Percentiles rank a stretch among this genome's conserved stretches.
Evolutionary conservation across 2,888 invertebrate species (phyloP).

Genomic region (Drosophila trichaetosa): DNA sequence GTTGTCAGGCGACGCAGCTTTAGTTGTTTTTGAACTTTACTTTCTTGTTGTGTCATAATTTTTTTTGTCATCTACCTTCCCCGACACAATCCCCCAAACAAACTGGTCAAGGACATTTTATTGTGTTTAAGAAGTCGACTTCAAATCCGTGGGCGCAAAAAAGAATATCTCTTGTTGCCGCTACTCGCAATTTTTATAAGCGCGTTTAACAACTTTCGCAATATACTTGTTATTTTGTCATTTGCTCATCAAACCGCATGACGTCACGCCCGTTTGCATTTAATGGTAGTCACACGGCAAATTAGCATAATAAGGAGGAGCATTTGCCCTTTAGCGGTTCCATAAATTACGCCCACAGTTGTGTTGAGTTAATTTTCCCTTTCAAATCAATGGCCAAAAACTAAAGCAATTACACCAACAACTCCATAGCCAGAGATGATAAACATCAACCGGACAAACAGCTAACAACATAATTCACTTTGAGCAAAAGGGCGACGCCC

Average conservation of each 20-base stretch:
- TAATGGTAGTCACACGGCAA: conserved; percentile 38
- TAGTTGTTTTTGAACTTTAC: conserved; percentile 54
- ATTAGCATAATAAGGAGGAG: conserved; percentile 63
- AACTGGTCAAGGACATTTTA: conserved; percentile 22
- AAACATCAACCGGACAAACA: conserved; percentile 39
- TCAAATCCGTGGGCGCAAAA: conserved; percentile 15
- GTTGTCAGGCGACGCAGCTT: conserved; percentile 44
- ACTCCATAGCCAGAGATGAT: conserved; percentile 28
- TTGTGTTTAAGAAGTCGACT: conserved; percentile 6
- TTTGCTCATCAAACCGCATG: conserved; percentile 48
- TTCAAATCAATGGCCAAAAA: conserved; percentile 65
- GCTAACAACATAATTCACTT: conserved; percentile 64
- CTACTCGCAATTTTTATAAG: conserved; percentile 21
- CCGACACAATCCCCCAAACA: neutral
- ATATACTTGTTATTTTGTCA: conserved; percentile 44
- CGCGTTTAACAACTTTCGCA: conserved; percentile 49
- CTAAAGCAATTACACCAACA: conserved; percentile 63
- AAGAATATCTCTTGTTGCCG: conserved; percentile 11
- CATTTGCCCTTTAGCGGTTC: conserved; percentile 34
- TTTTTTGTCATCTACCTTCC: conserved; percentile 16
- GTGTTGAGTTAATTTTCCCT: conserved; percentile 32
- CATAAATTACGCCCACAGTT: conserved; percentile 69
- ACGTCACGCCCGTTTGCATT: conserved; percentile 50
- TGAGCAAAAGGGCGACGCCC: conserved; percentile 40
- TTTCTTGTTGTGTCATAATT: conserved; percentile 58